Evolutionary conservation across 2,888 invertebrate species (phyloP).

Genomic region (Saturnia pavonia): DNA sequence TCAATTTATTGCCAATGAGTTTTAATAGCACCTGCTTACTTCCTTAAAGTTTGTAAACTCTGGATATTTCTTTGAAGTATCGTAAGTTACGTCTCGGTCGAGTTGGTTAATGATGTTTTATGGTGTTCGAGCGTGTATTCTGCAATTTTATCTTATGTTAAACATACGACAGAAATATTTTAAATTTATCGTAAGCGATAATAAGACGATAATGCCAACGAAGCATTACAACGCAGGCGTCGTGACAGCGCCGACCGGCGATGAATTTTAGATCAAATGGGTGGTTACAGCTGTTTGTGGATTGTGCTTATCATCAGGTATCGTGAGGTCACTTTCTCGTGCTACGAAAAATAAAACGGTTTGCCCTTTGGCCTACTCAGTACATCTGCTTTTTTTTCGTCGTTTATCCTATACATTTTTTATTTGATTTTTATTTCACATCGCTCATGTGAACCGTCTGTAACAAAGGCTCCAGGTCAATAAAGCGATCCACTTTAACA

Average conservation of each 20-base stretch:
- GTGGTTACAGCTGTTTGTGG: too few species aligned
- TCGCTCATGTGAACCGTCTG: not conserved
- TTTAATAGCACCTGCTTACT: slow-evolving; percentile 20
- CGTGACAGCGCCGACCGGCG: too few species aligned
- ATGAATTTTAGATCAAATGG: too few species aligned
- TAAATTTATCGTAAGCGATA: not conserved
- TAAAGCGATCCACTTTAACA: slow-evolving; percentile 29
- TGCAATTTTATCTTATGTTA: not conserved
- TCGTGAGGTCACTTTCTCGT: too few species aligned
- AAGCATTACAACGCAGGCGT: too few species aligned
- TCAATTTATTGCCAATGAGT: slow-evolving; percentile 35
- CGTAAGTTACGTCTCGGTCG: slow-evolving; percentile 9
- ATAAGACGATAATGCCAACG: too few species aligned
- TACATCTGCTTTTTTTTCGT: not conserved
- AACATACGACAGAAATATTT: not conserved
- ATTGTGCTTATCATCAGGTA: too few species aligned
- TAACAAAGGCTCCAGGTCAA: slow-evolving; percentile 21
- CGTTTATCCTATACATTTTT: not conserved
- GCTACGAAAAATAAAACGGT: too few species aligned
- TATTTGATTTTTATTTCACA: not conserved
- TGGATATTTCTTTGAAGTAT: not conserved
- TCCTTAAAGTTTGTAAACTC: slow-evolving; percentile 9
- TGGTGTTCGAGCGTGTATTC: slow-evolving; percentile 6
- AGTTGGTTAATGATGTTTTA: slow-evolving; percentile 19
- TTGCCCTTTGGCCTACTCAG: not conserved